Percentiles rank a stretch among this genome's conserved stretches.
phyloP scores from a whole-genome alignment of 2,888 invertebrate species.

The Ethmia dodecea region DNA sequence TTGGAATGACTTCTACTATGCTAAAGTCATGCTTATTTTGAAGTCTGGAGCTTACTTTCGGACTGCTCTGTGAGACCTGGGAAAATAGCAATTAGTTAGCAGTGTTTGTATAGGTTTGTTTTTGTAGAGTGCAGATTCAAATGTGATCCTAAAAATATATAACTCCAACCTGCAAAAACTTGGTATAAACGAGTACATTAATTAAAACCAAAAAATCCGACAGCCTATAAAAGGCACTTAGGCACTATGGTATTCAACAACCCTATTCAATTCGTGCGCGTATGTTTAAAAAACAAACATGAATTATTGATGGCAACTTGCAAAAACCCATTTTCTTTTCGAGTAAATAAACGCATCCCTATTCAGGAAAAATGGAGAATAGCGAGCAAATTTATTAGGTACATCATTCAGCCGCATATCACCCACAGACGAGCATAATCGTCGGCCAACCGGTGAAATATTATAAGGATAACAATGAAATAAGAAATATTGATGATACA shows the following conservation, averaged over 20 bases:
- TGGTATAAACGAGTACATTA: no score
- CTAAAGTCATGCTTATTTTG: slow-evolving; percentile 52
- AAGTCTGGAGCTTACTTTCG: slow-evolving; percentile 64
- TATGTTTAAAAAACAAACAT: background rate
- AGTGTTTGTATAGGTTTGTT: slow-evolving; percentile 15
- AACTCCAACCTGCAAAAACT: no score
- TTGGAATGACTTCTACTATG: slow-evolving; percentile 24
- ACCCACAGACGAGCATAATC: slow-evolving; percentile 24
- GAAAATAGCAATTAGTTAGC: slow-evolving; percentile 65
- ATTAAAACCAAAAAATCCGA: no score
- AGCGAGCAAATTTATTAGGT: slow-evolving; percentile 33
- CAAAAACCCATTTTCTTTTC: slow-evolving; percentile 1
- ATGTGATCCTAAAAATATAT: no score
- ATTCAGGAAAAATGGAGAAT: slow-evolving; percentile 18
- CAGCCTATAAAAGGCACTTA: no score
- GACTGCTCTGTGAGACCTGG: slow-evolving; percentile 74
- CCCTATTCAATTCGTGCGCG: no score
- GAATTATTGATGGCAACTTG: slow-evolving; percentile 6
- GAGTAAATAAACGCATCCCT: slow-evolving; percentile 9
- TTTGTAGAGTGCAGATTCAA: no score
- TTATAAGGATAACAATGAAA: slow-evolving; percentile 47
- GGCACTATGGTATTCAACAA: no score
- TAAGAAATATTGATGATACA: slow-evolving; percentile 49
- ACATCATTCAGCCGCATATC: slow-evolving; percentile 42
- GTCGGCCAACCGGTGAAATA: slow-evolving; percentile 37